Evolutionary conservation across 2,797 vertebrate species (phyloP).

Genomic region (Microctenopoma steveboyesi): DNA sequence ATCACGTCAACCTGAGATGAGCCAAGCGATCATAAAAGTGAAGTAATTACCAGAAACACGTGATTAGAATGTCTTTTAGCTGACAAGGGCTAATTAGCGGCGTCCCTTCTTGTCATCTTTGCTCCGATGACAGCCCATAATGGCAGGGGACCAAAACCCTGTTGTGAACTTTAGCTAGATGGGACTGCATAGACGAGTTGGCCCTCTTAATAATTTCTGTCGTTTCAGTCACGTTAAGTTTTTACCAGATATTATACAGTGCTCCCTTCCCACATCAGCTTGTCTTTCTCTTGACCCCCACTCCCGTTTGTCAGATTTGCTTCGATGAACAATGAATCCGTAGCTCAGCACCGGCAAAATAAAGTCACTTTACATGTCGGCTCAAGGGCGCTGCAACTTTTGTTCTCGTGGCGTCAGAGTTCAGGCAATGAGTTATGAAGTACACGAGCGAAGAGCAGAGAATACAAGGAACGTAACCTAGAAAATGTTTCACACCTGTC

Average conservation of each 20-base stretch:
- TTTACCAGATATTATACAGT: slow-evolving; percentile 66
- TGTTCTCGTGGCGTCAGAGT: slow-evolving; percentile 39
- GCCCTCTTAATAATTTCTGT: slow-evolving; percentile 75
- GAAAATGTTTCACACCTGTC: slow-evolving; percentile 4
- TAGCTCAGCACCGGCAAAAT: slow-evolving; percentile 41
- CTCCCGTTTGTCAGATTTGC: slow-evolving; percentile 62
- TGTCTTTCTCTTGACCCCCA: slow-evolving; percentile 64
- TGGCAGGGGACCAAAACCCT: slow-evolving; percentile 70
- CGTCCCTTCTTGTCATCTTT: slow-evolving; percentile 75
- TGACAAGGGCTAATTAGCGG: slow-evolving; percentile 84
- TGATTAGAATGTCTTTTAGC: slow-evolving; percentile 84
- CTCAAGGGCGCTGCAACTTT: slow-evolving; percentile 59
- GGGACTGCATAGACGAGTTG: slow-evolving; percentile 51
- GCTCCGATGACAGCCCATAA: slow-evolving; percentile 69
- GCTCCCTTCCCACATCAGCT: slow-evolving; percentile 37
- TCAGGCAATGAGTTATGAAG: slow-evolving; percentile 39
- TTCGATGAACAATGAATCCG: slow-evolving; percentile 55
- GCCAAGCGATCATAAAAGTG: slow-evolving; percentile 71
- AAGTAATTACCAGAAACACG: slow-evolving; percentile 83
- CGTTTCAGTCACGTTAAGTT: slow-evolving; percentile 73
- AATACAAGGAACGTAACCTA: neutral
- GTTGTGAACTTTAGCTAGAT: slow-evolving; percentile 73
- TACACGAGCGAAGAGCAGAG: slow-evolving; percentile 8
- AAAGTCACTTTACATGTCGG: slow-evolving; percentile 63
- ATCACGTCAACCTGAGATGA: slow-evolving; percentile 68